Evolutionary conservation across 2,797 vertebrate genomes (phyloP), one percentile per base, ranked within the genome.

Genomic region (Astyanax mexicanus): DNA sequence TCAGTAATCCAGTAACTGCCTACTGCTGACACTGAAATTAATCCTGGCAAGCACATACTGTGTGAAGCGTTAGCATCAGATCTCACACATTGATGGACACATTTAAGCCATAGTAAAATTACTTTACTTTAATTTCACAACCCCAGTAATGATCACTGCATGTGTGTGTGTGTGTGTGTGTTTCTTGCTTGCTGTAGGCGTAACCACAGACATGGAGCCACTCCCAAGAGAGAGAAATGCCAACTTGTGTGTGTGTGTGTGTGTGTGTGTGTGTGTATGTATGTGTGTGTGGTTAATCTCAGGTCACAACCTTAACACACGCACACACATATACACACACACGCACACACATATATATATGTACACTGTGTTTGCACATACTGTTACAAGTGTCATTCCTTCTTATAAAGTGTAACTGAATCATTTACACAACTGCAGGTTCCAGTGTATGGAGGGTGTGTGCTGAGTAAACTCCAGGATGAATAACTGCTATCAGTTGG

Each of bases 401-500:
- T 62, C 8, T 40, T 8, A 10, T 29, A n/a, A n/a, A 19, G 12
- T 21, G 62, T 27, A 44, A 32, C 19, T 66, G 40, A 57, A 57
- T 45, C 2, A 32, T 32, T 32, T 5, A 5, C 29, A 2, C 29
- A n/a, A 32, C 29, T 32, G 29, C 29, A 32, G 29, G 32, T 32
- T 32, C 29, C 29, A 32, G 37, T 44, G 49, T 40, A 5, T 52
- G 57, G 13, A 71, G 68, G 21, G 29, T 32, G 52, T 44, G 52
- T 54, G 4, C 62, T 65, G 40, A 6, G 9, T 35, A 29, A 23
- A 54, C 38, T 42, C 52, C 78, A 74, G 75, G 74, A 72, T 69
- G 68, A 74, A 49, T 77, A 80, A 83, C 75, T 67, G 66, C 23
- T 86, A 92, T 90, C 0, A 89, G 91, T 80, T 80, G 74, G 72